Evolutionary conservation across 2,888 invertebrate species (phyloP).

Genomic region (Chromoteleia sp.): DNA sequence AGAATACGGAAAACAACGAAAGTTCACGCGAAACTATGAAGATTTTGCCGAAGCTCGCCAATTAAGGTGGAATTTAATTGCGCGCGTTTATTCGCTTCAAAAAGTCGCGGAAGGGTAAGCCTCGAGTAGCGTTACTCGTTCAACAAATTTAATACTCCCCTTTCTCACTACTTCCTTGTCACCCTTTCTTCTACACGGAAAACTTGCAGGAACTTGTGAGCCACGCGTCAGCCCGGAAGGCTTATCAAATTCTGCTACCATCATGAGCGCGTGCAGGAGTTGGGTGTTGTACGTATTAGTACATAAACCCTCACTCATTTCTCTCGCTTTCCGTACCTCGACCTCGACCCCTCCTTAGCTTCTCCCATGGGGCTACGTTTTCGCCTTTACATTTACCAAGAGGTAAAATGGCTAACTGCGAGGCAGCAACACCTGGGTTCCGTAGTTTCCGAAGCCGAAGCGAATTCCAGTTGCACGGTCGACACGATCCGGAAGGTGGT

Average conservation of each 20-base stretch:
- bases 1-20: conserved; percentile 47
- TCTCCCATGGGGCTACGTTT: conserved; percentile 70
- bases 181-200: conserved; percentile 71
- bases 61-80: conserved; percentile 71
- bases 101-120: conserved; percentile 67
- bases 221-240: conserved; percentile 81
- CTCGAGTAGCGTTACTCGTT: conserved; percentile 73
- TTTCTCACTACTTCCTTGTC: conserved; percentile 61
- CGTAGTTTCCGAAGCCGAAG: conserved; percentile 71
- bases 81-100: conserved; percentile 68
- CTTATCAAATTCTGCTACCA: conserved; percentile 80
- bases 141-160: conserved; percentile 81
- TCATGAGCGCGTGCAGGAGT: conserved; percentile 67
- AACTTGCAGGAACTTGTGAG: conserved; percentile 79
- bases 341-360: conserved; percentile 53
- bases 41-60: conserved; percentile 64
- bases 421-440: conserved; percentile 76
- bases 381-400: conserved; percentile 74
- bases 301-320: conserved; percentile 67
- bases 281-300: conserved; percentile 66
- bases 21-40: conserved; percentile 50
- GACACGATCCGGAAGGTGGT: conserved; percentile 68
- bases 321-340: conserved; percentile 64
- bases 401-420: conserved; percentile 77
- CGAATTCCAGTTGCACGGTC: conserved; percentile 62